A percentile compares a stretch with the other conserved stretches of the same genome.
These are phyloP conservation scores for Choloepus hoffmanni DNA, from an alignment of 2,113 vertebrate species.

Conservation along the genomic window DNA sequence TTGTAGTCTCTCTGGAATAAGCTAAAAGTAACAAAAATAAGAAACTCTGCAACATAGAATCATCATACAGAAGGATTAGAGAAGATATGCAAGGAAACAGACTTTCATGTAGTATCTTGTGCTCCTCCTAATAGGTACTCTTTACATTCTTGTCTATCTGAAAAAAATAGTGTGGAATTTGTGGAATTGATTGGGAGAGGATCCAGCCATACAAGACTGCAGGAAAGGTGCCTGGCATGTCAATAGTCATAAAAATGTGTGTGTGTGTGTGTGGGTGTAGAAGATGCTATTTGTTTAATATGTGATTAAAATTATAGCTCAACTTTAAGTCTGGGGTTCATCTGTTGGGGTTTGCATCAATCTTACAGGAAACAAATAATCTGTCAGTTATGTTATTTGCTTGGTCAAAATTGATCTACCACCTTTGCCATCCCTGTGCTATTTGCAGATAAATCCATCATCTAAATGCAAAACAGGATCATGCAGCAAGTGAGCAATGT, in stretches of 20 bases:
- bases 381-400: background rate
- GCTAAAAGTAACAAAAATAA: no score
- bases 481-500: background rate
- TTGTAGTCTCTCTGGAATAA: no score
- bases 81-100: background rate
- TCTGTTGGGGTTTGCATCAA: background rate
- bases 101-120: background rate
- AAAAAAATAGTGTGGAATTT: background rate
- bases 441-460: background rate
- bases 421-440: background rate
- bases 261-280: background rate
- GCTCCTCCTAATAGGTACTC: background rate
- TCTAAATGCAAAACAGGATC: background rate
- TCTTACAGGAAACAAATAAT: background rate
- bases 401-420: background rate
- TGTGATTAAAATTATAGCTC: background rate
- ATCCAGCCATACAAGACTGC: background rate
- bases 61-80: background rate
- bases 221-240: background rate
- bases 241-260: background rate
- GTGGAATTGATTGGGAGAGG: background rate
- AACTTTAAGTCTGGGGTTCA: background rate
- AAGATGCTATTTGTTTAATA: background rate
- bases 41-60: no score
- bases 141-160: background rate